Conservation (phyloP, 2,113 vertebrate genomes). For the Catharus bicknelli region DNA sequence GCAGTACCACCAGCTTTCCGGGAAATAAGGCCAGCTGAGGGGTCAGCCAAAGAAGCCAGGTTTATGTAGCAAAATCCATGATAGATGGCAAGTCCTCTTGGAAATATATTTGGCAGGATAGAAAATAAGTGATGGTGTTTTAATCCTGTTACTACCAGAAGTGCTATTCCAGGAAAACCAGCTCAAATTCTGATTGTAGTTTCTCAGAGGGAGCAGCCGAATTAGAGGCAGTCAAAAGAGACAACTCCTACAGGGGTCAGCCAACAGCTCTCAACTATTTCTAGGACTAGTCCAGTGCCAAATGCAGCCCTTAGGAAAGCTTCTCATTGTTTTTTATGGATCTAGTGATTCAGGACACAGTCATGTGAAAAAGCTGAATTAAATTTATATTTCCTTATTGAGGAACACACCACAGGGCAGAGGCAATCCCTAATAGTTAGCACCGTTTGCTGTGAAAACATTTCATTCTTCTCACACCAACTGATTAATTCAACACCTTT, state of each 20-base stretch:
- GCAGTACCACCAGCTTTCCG: neutral
- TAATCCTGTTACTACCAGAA: neutral
- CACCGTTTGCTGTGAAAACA: neutral
- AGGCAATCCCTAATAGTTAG: neutral
- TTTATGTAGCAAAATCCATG: neutral
- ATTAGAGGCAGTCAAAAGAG: neutral
- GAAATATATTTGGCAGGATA: neutral
- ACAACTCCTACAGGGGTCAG: neutral
- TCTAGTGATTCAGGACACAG: neutral
- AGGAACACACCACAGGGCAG: accelerated
- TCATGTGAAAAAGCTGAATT: neutral
- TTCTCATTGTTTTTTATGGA: neutral
- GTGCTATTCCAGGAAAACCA: neutral
- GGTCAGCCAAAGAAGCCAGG: neutral
- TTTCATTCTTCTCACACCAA: neutral
- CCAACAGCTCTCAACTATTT: neutral
- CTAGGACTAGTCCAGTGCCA: neutral
- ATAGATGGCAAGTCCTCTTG: neutral
- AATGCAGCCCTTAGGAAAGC: neutral
- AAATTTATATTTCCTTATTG: neutral
- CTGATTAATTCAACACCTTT: neutral
- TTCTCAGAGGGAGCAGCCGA: neutral
- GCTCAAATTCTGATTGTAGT: neutral
- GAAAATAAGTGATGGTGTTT: neutral
- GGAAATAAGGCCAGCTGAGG: neutral